A percentile compares a stretch with the other conserved stretches of the same genome.
phyloP scores from a whole-genome alignment of 2,113 vertebrate genomes.

The Chlorodrepanis virens region DNA sequence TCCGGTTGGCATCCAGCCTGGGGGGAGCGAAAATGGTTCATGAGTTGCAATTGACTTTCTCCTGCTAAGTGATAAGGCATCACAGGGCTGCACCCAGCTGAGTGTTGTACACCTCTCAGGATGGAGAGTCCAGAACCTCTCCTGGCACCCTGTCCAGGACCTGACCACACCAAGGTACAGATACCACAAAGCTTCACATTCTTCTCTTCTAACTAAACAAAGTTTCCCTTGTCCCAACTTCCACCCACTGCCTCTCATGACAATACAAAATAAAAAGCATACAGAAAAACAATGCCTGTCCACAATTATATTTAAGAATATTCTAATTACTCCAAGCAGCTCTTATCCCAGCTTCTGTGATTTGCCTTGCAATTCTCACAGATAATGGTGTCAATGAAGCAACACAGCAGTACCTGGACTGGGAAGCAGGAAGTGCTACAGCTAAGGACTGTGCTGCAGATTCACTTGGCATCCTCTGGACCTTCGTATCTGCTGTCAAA shows the following conservation, averaged over 20 bases:
- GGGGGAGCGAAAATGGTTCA: background rate
- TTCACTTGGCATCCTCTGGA: conserved; percentile 95
- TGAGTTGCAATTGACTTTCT: background rate
- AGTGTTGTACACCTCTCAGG: background rate
- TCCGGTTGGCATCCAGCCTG: conserved; percentile 85
- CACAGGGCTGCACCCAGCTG: background rate
- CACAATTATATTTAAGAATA: background rate
- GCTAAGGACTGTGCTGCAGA: conserved; percentile 89
- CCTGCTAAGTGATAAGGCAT: background rate
- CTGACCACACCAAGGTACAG: background rate
- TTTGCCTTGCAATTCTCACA: background rate
- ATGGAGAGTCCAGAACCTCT: background rate
- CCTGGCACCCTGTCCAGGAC: background rate
- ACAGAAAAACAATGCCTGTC: background rate
- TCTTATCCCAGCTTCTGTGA: background rate
- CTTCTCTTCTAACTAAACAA: background rate
- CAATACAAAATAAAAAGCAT: accelerated
- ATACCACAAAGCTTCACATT: background rate
- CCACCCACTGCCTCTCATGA: background rate
- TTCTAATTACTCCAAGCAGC: background rate
- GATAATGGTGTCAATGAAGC: background rate
- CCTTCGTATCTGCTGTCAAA: conserved; percentile 92
- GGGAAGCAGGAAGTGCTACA: conserved; percentile 84
- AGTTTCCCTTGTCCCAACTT: background rate
- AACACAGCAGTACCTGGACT: conserved; percentile 80